These are phyloP conservation scores for Sphinx pinastri DNA, from an alignment of 2,888 invertebrate species.

Conservation along the genomic window DNA sequence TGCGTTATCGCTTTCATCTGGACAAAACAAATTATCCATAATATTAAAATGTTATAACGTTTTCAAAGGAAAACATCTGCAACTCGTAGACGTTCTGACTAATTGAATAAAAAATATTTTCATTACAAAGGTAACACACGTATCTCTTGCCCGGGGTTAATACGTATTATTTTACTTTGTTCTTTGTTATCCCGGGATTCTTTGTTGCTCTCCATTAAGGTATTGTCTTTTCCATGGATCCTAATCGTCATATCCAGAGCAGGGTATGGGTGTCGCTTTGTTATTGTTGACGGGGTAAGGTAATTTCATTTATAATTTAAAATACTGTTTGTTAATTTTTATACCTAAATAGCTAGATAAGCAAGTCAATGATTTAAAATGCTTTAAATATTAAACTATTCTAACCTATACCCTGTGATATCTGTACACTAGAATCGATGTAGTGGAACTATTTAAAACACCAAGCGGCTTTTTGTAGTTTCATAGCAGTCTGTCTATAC, in stretches of 20 bases:
- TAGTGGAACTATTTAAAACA: no score
- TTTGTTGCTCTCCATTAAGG: conserved; percentile 61
- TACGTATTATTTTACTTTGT: conserved; percentile 78
- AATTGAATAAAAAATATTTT: conserved; percentile 70
- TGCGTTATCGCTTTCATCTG: conserved; percentile 27
- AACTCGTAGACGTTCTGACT: conserved; percentile 57
- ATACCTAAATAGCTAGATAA: no score
- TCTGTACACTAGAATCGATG: no score
- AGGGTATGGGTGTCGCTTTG: background rate
- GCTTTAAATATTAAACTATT: no score
- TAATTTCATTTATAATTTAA: background rate
- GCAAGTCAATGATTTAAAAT: no score
- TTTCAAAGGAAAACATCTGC: conserved; percentile 61
- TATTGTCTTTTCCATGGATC: conserved; percentile 65
- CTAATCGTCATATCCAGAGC: conserved; percentile 55
- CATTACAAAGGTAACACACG: conserved; percentile 58
- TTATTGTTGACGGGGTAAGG: background rate
- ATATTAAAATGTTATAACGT: conserved; percentile 46
- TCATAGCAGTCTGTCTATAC: no score
- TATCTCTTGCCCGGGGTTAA: conserved; percentile 60
- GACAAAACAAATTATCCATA: conserved; percentile 45
- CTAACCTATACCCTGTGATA: no score
- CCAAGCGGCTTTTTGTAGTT: no score
- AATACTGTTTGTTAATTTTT: background rate
- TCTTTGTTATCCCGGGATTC: conserved; percentile 57